Base-by-base conservation (phyloP, 1,140 invertebrate genomes). In the Chrysoperla carnea region DNA sequence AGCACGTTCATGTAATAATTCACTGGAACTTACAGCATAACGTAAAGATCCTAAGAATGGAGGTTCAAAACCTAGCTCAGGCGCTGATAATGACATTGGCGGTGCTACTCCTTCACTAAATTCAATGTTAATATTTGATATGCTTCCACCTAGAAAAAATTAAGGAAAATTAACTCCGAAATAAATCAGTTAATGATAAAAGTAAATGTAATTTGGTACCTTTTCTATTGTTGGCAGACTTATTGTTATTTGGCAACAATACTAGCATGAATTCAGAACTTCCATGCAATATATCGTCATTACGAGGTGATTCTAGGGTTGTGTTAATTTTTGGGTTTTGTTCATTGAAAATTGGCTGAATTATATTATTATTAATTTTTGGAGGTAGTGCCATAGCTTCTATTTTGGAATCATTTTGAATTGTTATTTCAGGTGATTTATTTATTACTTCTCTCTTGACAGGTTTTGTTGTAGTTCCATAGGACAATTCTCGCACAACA, bases 261-360 rank as follows among this genome's bases (percentile, higher is more conserved):
- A 86, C 79, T 29, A 86, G 57, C 79, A 86, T 83, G 47, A 84
- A 81, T 55, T 86, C 82, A 15, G 77, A 81, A 52, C 75, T 80
- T 12, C 67, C 72, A 14, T 67, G 62, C 8, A 67, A 43, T 15
- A 50, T 53, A 46, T 48, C 39, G 39, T 45, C 46, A 31, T 43
- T 44, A 31, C 31, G 8, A 11, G 31, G 31, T 48, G 23, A 37
- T 47, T 35, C 27, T 13, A 31, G 42, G 12, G 28, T 9, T 33
- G 8, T 12, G 6, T 33, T 33, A 9, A 12, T 11, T 11, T 33
- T 33, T 12, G 31, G 8, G 6, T 33, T 33, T 11, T 33, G 31
- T 33, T 33, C 31, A 12, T 9, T 11, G n/a, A 33, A 33, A 3
- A 23, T 23, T 23, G 17, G 17, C 17, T 23, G 17, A 23, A 23